Percentiles rank a stretch among this genome's conserved stretches.
phyloP scores from a whole-genome alignment of 1,140 invertebrate species.

The Tachypleus tridentatus region DNA sequence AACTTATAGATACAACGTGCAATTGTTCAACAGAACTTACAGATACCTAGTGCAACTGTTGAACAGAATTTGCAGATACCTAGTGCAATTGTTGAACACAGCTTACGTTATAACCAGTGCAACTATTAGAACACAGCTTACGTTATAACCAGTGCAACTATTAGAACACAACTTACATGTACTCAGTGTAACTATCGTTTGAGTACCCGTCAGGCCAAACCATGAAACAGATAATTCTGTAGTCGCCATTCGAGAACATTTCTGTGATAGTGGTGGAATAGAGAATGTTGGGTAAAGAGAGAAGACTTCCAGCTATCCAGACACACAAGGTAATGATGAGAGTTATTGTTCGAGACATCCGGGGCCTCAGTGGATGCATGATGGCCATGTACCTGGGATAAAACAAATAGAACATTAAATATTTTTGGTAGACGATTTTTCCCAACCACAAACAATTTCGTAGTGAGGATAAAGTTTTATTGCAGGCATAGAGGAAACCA shows the following conservation, averaged over 20 bases:
- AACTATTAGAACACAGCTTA: too few relatives aligned
- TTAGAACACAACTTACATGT: conserved; percentile 50
- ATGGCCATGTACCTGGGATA: conserved; percentile 62
- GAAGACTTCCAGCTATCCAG: conserved; percentile 58
- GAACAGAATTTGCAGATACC: too few relatives aligned
- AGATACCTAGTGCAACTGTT: too few relatives aligned
- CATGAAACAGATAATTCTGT: conserved; percentile 49
- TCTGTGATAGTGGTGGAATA: conserved; percentile 58
- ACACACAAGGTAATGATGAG: conserved; percentile 55
- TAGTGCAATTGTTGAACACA: too few relatives aligned
- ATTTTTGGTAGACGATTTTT: too few relatives aligned
- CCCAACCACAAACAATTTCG: too few relatives aligned
- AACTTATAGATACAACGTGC: too few relatives aligned
- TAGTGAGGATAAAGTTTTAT: too few relatives aligned
- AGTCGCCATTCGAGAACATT: conserved; percentile 45
- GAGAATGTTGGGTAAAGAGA: conserved; percentile 70
- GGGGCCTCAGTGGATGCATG: conserved; percentile 67
- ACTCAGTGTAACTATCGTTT: conserved; percentile 55
- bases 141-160: too few relatives aligned
- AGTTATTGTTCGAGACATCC: conserved; percentile 61
- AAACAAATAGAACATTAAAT: not conserved
- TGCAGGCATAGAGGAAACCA: too few relatives aligned
- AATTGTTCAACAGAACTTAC: too few relatives aligned
- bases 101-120: too few relatives aligned
- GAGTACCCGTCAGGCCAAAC: conserved; percentile 55